phyloP scores from a whole-genome alignment of 2,797 vertebrate genomes.

The Notamacropus eugenii region DNA sequence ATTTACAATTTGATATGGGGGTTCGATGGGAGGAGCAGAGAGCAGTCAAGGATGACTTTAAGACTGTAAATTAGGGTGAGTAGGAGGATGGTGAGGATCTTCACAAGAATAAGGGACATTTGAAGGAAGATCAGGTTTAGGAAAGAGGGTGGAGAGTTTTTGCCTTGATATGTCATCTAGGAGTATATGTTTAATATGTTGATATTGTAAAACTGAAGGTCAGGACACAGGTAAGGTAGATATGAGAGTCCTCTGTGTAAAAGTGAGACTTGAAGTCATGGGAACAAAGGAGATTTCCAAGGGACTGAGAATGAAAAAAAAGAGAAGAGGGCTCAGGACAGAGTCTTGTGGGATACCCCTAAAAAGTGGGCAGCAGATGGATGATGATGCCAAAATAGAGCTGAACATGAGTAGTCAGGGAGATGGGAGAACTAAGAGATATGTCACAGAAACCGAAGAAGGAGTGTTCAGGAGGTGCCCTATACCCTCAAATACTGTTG shows the following conservation, averaged over 20 bases:
- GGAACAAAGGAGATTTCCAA: neutral
- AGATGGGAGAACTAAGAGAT: neutral
- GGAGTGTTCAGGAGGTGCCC: too few relatives aligned
- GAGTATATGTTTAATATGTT: neutral
- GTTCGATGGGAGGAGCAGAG: too few relatives aligned
- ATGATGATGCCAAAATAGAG: neutral
- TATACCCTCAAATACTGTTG: too few relatives aligned
- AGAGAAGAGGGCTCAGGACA: neutral
- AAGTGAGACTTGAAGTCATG: neutral
- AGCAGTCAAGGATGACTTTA: too few relatives aligned
- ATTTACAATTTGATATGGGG: too few relatives aligned
- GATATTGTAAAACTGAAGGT: neutral
- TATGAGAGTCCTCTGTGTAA: neutral
- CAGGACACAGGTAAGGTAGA: neutral
- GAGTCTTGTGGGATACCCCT: neutral
- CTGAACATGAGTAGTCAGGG: neutral
- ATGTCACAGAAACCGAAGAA: too few relatives aligned
- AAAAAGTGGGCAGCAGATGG: neutral
- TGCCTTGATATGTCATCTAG: neutral
- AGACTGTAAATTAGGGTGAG: neutral
- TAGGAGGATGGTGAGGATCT: neutral
- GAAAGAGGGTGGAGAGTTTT: neutral
- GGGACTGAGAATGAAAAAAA: neutral
- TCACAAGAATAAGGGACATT: neutral
- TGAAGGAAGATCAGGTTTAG: neutral